Percentiles rank a stretch among this genome's conserved stretches.
Conservation (phyloP, 2,113 vertebrate genomes). For the Chionomys nivalis region DNA sequence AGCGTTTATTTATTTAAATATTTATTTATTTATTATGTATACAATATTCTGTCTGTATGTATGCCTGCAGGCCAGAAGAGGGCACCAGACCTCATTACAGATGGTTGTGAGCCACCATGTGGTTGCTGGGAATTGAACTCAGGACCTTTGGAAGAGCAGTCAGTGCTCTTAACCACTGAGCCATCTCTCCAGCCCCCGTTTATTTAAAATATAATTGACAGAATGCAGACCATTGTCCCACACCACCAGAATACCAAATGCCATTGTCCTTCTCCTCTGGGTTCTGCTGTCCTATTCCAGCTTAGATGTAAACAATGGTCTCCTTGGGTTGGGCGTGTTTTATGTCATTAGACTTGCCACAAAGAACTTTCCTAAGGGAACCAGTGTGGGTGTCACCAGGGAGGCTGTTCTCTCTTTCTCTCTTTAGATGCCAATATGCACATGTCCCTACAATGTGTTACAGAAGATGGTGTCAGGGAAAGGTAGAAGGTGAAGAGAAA, state of each 20-base stretch:
- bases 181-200: too few relatives aligned
- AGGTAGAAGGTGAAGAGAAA: neutral
- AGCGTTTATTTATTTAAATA: too few relatives aligned
- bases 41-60: too few relatives aligned
- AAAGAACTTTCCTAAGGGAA: constrained; percentile 30
- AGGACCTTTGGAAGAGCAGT: too few relatives aligned
- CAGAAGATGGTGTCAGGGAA: neutral
- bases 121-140: too few relatives aligned
- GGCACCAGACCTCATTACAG: too few relatives aligned
- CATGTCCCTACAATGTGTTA: neutral
- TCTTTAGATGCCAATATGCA: neutral
- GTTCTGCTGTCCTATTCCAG: neutral
- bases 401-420: neutral
- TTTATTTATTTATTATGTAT: too few relatives aligned
- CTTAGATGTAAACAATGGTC: neutral
- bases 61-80: too few relatives aligned
- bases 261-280: neutral
- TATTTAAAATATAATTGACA: too few relatives aligned
- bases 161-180: too few relatives aligned
- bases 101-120: too few relatives aligned
- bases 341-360: neutral
- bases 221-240: too few relatives aligned
- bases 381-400: neutral
- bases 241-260: constrained; percentile 2
- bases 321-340: neutral